phyloP scores from a whole-genome alignment of 2,888 invertebrate genomes.

The Brachypalpus laphriformis region DNA sequence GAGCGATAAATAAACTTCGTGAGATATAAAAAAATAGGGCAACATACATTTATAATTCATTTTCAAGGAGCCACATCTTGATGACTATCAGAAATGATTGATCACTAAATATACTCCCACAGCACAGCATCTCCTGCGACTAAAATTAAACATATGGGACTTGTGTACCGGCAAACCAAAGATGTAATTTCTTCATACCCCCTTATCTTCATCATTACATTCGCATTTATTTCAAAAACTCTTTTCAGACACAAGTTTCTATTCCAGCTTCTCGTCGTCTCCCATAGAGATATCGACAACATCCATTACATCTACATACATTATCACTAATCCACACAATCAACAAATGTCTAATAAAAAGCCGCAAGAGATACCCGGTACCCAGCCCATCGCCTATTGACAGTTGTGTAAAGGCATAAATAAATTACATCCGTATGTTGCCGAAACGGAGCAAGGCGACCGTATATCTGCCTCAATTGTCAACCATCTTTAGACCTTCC shows the following conservation, averaged over 20 bases:
- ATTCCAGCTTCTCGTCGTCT: background rate
- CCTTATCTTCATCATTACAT: slow-evolving; percentile 20
- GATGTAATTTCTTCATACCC: background rate
- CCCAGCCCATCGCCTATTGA: slow-evolving; percentile 32
- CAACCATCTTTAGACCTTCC: slow-evolving; percentile 34
- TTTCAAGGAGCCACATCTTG: background rate
- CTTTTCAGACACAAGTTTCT: background rate
- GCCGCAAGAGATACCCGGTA: slow-evolving; percentile 49
- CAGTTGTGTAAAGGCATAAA: slow-evolving; percentile 38
- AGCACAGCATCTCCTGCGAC: background rate
- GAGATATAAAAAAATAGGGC: too few relatives aligned
- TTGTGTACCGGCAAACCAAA: background rate
- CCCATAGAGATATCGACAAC: slow-evolving; percentile 3
- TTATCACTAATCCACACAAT: slow-evolving; percentile 63
- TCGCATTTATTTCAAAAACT: slow-evolving; percentile 18
- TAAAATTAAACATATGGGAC: slow-evolving; percentile 10
- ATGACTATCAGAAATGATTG: slow-evolving; percentile 7
- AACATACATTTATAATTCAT: background rate
- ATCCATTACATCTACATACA: slow-evolving; percentile 44
- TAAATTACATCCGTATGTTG: slow-evolving; percentile 64
- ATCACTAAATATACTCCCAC: background rate
- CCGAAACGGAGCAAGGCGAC: slow-evolving; percentile 12
- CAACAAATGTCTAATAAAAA: slow-evolving; percentile 72
- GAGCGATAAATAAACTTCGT: too few relatives aligned
- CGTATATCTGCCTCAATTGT: slow-evolving; percentile 31